Percentiles rank a stretch among this genome's conserved stretches.
Evolutionary conservation across 2,113 vertebrate species (phyloP).

Genomic region (Grammomys surdaster): DNA sequence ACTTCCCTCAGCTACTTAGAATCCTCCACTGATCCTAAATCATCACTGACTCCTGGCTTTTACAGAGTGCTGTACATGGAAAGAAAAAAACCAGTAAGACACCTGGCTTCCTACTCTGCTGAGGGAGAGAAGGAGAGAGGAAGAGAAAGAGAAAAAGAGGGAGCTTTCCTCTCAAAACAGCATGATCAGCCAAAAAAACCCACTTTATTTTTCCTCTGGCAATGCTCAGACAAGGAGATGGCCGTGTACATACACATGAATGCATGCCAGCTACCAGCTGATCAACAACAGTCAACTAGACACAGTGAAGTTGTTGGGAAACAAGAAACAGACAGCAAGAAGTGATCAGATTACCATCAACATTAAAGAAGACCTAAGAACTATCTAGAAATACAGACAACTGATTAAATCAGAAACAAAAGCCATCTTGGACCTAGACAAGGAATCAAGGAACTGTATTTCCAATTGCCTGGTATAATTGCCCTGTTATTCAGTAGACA

Average conservation of each 20-base stretch:
- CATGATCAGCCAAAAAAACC: not conserved
- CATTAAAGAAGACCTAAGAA: not conserved
- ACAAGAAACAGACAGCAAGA: not conserved
- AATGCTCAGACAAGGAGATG: not conserved
- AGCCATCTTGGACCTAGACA: not conserved
- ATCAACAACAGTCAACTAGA: not conserved
- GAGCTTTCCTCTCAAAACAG: not conserved
- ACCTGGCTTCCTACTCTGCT: not conserved
- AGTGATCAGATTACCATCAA: not conserved
- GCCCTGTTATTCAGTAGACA: not conserved
- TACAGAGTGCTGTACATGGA: not conserved
- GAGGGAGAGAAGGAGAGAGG: not conserved
- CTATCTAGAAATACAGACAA: conserved; percentile 23
- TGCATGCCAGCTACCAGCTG: not conserved
- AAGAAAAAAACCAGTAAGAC: not conserved
- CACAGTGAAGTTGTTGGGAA: not conserved
- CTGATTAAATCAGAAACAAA: conserved; percentile 9
- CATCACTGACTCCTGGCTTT: not conserved
- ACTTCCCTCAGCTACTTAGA: not conserved
- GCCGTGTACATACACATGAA: not conserved
- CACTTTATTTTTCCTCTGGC: not conserved
- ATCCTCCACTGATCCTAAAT: not conserved
- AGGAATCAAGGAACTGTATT: conserved; percentile 30
- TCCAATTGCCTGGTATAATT: not conserved
- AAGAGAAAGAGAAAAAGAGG: not conserved